These are phyloP conservation scores for Crypturellus tataupa DNA, from an alignment of 2,797 vertebrate species.

Conservation along the genomic window DNA sequence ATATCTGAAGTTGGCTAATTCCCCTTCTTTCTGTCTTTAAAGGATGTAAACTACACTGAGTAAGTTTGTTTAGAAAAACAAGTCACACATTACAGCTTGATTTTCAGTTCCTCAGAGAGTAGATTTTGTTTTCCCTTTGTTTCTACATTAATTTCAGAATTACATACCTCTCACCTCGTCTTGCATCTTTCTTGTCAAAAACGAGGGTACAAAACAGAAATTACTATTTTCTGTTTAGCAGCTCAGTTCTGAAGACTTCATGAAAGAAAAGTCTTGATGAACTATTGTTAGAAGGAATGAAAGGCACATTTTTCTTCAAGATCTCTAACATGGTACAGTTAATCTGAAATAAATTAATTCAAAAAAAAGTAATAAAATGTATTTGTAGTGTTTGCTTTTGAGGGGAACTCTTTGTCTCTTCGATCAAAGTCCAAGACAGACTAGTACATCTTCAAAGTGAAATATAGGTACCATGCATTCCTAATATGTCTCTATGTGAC, in stretches of 20 bases:
- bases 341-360: not conserved
- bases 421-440: conserved; percentile 2
- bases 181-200: not conserved
- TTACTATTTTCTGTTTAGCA: not conserved
- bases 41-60: not conserved
- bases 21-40: not conserved
- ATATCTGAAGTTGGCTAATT: not conserved
- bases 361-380: not conserved
- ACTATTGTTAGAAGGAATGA: not conserved
- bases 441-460: conserved; percentile 25
- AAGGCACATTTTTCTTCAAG: not conserved
- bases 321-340: not conserved
- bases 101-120: not conserved
- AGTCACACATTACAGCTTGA: not conserved
- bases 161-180: not conserved
- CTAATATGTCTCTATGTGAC: not conserved
- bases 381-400: not conserved
- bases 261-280: not conserved
- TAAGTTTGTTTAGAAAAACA: not conserved
- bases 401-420: not conserved
- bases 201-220: not conserved
- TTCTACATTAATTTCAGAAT: not conserved
- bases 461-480: not conserved
- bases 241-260: not conserved
- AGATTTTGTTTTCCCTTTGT: not conserved